Percentiles rank a stretch among this genome's conserved stretches.
These are phyloP conservation scores for Lasioglossum zephyrum DNA, from an alignment of 2,888 invertebrate species.

Conservation along the genomic window DNA sequence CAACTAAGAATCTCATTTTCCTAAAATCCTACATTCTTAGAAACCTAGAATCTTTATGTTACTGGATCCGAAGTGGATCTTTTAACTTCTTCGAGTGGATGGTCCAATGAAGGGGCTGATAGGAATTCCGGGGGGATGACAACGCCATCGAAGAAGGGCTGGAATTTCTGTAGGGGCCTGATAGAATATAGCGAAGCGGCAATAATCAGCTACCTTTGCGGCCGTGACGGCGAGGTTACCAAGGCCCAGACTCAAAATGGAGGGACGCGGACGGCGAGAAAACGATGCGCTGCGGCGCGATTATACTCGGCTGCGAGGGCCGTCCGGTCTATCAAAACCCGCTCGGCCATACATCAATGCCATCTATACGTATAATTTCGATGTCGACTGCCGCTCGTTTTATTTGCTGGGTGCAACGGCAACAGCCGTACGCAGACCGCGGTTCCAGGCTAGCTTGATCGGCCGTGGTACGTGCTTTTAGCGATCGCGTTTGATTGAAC, in stretches of 20 bases:
- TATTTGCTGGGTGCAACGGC: slow-evolving; percentile 65
- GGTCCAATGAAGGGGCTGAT: neutral
- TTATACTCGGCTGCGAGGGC: slow-evolving; percentile 74
- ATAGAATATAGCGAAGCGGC: slow-evolving; percentile 26
- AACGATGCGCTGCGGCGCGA: slow-evolving; percentile 72
- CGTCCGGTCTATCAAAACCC: slow-evolving; percentile 79
- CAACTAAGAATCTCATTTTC: neutral
- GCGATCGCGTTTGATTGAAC: slow-evolving; percentile 14
- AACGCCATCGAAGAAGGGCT: slow-evolving; percentile 29
- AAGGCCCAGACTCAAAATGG: slow-evolving; percentile 69
- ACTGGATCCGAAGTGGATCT: neutral
- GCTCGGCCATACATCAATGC: slow-evolving; percentile 81
- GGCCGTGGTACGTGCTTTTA: slow-evolving; percentile 14
- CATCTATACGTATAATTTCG: slow-evolving; percentile 82
- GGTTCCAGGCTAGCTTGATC: slow-evolving; percentile 45
- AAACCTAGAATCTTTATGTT: neutral
- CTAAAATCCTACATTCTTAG: neutral
- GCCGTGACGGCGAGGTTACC: slow-evolving; percentile 53
- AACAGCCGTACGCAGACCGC: slow-evolving; percentile 52
- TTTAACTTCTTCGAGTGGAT: neutral
- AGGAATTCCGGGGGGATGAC: neutral
- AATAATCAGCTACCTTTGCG: slow-evolving; percentile 46
- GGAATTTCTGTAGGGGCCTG: slow-evolving; percentile 40
- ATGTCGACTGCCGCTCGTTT: slow-evolving; percentile 75
- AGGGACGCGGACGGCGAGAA: slow-evolving; percentile 63